Conservation (phyloP, 2,888 invertebrate species). For the Orthonevra nobilis region DNA sequence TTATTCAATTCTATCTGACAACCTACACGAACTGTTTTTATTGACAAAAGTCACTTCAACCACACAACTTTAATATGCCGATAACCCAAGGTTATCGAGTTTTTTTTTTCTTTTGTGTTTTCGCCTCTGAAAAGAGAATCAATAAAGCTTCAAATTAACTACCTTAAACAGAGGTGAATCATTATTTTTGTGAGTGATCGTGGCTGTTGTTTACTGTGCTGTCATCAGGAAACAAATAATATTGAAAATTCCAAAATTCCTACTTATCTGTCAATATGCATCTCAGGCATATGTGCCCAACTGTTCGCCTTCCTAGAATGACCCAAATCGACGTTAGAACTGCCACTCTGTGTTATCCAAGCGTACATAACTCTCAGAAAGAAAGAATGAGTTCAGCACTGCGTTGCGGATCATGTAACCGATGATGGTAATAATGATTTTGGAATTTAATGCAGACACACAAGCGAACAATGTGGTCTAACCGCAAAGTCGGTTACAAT, state of each 20-base stretch:
- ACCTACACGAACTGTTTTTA: constrained; percentile 8
- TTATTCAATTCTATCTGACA: not conserved
- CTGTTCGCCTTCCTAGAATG: constrained; percentile 31
- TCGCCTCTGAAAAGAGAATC: not conserved
- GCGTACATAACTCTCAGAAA: no score
- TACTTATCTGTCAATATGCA: constrained; percentile 24
- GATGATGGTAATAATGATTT: constrained; percentile 27
- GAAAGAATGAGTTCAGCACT: constrained; percentile 40
- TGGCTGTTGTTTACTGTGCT: no score
- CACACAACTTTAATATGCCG: constrained; percentile 55
- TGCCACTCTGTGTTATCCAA: no score
- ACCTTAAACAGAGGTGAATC: constrained; percentile 8
- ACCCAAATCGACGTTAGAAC: constrained; percentile 19
- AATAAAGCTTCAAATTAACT: constrained; percentile 20
- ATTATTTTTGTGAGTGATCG: not conserved
- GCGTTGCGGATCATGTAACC: constrained; percentile 33
- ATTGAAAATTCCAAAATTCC: constrained; percentile 7
- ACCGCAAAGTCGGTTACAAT: constrained; percentile 64
- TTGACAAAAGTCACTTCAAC: constrained; percentile 17
- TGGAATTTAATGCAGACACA: constrained; percentile 22
- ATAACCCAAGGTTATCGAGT: constrained; percentile 41
- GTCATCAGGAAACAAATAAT: no score
- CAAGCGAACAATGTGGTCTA: constrained; percentile 15
- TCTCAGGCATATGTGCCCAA: constrained; percentile 19
- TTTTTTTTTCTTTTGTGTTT: not conserved